Conservation (phyloP, 2,113 vertebrate species). For the Numida meleagris region DNA sequence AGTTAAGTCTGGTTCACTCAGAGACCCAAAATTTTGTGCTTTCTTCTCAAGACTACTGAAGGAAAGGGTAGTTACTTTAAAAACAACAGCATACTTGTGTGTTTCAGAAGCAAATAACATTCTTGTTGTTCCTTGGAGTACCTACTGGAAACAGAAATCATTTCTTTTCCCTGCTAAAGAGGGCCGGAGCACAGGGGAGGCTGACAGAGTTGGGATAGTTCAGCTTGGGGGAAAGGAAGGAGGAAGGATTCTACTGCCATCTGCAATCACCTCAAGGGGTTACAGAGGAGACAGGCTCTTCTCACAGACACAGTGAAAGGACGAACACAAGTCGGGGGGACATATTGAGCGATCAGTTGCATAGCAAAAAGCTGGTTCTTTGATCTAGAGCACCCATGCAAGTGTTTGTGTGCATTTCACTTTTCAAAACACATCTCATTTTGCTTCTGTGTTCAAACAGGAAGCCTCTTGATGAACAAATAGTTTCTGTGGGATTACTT, state of each 20-base stretch:
- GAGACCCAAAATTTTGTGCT: neutral
- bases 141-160: neutral
- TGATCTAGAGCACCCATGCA: fast-evolving
- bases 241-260: neutral
- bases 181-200: neutral
- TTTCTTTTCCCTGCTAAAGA: neutral
- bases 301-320: neutral
- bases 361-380: neutral
- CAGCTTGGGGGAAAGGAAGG: neutral
- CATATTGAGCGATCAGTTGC: neutral
- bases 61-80: neutral
- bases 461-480: neutral
- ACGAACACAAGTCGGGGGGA: neutral
- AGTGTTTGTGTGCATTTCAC: neutral
- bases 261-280: neutral
- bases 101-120: neutral
- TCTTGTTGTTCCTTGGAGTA: neutral
- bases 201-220: neutral
- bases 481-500: neutral
- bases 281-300: neutral
- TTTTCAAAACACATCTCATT: neutral
- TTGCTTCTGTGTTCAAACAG: neutral
- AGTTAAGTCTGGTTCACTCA: neutral
- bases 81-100: neutral
- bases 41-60: neutral